A percentile compares a stretch with the other conserved stretches of the same genome.
These are phyloP conservation scores for Macroramphosus scolopax DNA, from an alignment of 2,797 vertebrate species.

Conservation along the genomic window DNA sequence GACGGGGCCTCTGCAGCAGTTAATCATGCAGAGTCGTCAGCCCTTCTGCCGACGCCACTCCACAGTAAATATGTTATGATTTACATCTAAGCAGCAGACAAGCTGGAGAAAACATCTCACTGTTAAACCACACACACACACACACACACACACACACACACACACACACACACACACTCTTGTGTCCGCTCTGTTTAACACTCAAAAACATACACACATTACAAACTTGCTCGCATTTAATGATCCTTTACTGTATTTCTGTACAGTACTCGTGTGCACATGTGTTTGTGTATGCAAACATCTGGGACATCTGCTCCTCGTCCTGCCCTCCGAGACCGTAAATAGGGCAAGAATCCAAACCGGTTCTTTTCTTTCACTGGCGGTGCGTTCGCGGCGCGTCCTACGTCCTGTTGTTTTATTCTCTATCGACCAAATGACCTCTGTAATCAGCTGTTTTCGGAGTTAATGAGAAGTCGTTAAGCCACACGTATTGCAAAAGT, in stretches of 20 bases:
- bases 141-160: slow-evolving; percentile 29
- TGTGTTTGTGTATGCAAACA: too few species aligned
- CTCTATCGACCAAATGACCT: too few species aligned
- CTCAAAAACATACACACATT: slow-evolving; percentile 44
- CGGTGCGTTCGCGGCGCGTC: too few species aligned
- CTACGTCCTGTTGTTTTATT: too few species aligned
- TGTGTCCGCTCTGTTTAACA: slow-evolving; percentile 33
- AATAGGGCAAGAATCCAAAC: too few species aligned
- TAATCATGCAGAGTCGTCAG: slow-evolving; percentile 85
- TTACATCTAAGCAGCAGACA: slow-evolving; percentile 79
- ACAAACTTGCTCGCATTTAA: slow-evolving; percentile 45
- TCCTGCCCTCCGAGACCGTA: too few species aligned
- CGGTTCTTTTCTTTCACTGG: too few species aligned
- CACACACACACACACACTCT: slow-evolving; percentile 24
- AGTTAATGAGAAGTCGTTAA: too few species aligned
- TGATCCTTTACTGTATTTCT: slow-evolving; percentile 37
- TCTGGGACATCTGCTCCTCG: too few species aligned
- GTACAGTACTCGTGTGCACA: slow-evolving; percentile 4
- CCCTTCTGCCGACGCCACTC: slow-evolving; percentile 72
- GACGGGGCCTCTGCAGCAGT: slow-evolving; percentile 87
- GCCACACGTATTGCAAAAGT: too few species aligned
- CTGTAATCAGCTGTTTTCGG: too few species aligned
- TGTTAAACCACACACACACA: slow-evolving; percentile 42
- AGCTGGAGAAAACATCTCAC: slow-evolving; percentile 39
- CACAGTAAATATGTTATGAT: slow-evolving; percentile 92